Base-by-base conservation (phyloP, 1,140 invertebrate genomes). In the Lerema accius region DNA sequence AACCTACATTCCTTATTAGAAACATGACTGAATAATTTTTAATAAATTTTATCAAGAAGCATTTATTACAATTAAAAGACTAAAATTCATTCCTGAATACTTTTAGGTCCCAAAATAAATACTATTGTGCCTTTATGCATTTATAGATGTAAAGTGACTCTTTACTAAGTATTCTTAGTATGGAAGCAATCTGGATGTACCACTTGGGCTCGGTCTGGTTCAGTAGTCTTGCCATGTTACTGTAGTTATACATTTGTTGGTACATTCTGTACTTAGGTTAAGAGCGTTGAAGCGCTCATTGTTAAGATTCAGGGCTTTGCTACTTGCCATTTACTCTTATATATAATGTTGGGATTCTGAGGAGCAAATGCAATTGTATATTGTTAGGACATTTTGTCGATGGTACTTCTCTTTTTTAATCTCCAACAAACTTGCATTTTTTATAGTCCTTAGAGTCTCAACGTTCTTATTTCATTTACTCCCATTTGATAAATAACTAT, bases 171-270 rank as follows among this genome's bases (percentile, higher is more conserved):
- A 7, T 13, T 43, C n/a, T 43, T 10, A 43, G 16, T 14, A 13
- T 7, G 4, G 40, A 15, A 1, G 3, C 40, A 43, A 55, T 28
- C 11, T 19, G 37, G 7, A 32, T 32, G 4, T 32, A 7, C 35
- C 23, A 26, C 16, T 49, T 49, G 46, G 23, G 46, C 46, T 16
- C 26, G 35, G 46, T 49, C 26, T 56, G 9, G 10, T 37, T 56
- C 10, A 10, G 65, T 42, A 65, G 37, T 80, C 80, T 80, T 82
- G 82, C 82, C 82, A 81, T 61, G 62, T 76, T 70, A 53, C 17
- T 56, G 46, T 70, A 74, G 49, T 59, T 71, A 63, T 86, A 81
- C 80, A 78, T 64, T 68, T 76, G 78, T 84, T 84, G 70, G 70
- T 42, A 62, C 72, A 62, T 70, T 75, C 64, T 71, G 73, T 76